Base-by-base conservation (phyloP, 2,888 invertebrate genomes). In the Zhuqinia jingwanae region DNA sequence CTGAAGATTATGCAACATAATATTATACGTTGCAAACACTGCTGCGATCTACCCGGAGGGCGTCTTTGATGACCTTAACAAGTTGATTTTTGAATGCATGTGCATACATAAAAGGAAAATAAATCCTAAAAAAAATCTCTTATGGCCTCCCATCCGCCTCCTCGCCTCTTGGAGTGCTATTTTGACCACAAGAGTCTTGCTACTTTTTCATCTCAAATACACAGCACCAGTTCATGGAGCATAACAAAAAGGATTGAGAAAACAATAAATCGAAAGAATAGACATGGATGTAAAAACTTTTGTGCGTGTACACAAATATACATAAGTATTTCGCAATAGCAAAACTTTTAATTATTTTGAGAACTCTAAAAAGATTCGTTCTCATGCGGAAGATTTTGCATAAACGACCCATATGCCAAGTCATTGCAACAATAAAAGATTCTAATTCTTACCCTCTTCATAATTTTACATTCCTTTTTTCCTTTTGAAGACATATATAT, bases 1-100 rank as follows among this genome's bases (percentile, higher is more conserved):
- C 63, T 17, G 36, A 36, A n/a, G 63, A 65, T 65, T 36, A 65
- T 65, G 63, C 36, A 65, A 65, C 63, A 65, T 27, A 60, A 22
- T 58, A 58, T 58, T 20, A 25, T 22, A 22, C 58, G 25, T 25
- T 20, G 20, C 58, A 25, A 20, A 22, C 25, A 11, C 58, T 58
- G 25, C 58, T 58, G 58, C 22, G 58, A 20, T 22, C 22, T 58
- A 6, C 58, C 58, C 22, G 22, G 58, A 58, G 58, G 58, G 58
- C 22, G 58, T 20, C 58, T 58, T 10, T 58, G 58, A 20, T 58
- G 58, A 58, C 58, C 58, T 58, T 58, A 20, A 58, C 6, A 36
- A n/a, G n/a, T n/a, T 36, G 36, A 36, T 36, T 36, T 8, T 6
- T 25, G 58, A 58, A 25, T 58, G 25, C 20, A 22, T 22, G 13